Evolutionary conservation across 2,113 vertebrate species (phyloP).

Genomic region (Lutjanus erythropterus): DNA sequence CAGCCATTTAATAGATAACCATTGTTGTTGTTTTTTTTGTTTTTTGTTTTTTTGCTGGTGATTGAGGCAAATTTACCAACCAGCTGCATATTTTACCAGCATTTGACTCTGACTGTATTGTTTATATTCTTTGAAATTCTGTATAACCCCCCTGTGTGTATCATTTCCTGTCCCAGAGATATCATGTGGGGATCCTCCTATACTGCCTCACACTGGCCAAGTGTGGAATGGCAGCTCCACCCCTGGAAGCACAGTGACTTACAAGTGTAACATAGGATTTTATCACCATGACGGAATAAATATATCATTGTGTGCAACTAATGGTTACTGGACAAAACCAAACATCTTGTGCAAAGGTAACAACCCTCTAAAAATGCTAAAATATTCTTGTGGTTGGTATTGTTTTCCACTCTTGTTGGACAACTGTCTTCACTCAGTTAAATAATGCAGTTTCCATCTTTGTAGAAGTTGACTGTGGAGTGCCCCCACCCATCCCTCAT

Average conservation of each 20-base stretch:
- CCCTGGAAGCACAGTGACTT: slow-evolving; percentile 80
- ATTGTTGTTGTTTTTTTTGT: too few relatives aligned
- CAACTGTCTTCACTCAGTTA: background rate
- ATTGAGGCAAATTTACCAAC: too few relatives aligned
- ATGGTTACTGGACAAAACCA: slow-evolving; percentile 84
- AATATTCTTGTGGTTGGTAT: background rate
- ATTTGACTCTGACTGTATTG: too few relatives aligned
- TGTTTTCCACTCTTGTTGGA: background rate
- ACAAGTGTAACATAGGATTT: slow-evolving; percentile 81
- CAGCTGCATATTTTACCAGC: too few relatives aligned
- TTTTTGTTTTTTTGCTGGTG: too few relatives aligned
- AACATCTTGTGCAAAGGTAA: slow-evolving; percentile 85
- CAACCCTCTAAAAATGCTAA: background rate
- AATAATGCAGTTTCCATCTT: slow-evolving; percentile 34
- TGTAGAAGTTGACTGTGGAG: slow-evolving; percentile 78
- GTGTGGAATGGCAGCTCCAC: slow-evolving; percentile 83
- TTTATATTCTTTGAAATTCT: background rate
- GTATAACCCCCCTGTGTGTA: background rate
- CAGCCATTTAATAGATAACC: too few relatives aligned
- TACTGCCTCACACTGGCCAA: slow-evolving; percentile 79
- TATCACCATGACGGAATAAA: slow-evolving; percentile 62
- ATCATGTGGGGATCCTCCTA: slow-evolving; percentile 83
- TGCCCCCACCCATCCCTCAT: slow-evolving; percentile 62
- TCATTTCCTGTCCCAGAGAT: slow-evolving; percentile 79
- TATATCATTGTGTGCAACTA: slow-evolving; percentile 78